Base-by-base conservation (phyloP, 2,113 vertebrate species). In the Falco punctatus region DNA sequence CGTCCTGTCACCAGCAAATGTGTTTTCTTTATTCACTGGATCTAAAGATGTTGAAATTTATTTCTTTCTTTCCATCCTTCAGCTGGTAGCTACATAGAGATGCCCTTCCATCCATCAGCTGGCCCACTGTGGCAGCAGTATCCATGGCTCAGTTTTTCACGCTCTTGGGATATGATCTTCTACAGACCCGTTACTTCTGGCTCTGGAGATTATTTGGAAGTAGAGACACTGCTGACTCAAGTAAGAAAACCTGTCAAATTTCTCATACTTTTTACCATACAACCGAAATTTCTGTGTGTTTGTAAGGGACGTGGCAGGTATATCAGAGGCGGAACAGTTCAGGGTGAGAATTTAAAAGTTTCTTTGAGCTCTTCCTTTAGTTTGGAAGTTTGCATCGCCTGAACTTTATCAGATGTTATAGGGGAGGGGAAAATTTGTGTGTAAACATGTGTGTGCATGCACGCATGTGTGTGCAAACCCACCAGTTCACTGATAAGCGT, bases 391-490 rank as follows among this genome's bases (percentile, higher is more conserved):
- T 75, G 64, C 40, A 32, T 70, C 6, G 2, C 17, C 13, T 40
- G 11, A 70, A 49, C 35, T 58, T 48, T 23, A 59, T 44, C 46
- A 44, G 65, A 80, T 55, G 15, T 3, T 24, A 12, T 27, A 44
- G 26, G 18, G 42, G 32, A 66, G 24, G 22, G 49, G 54, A 24
- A 46, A 59, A 55, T 11, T 16, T 30, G 9, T 13, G 20, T 51
- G 46, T 0, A 3, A 17, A 27, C 54, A 27, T 0, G 0, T 0
- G 1, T 0, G 2, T 5, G 28, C 9, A 10, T 49, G 17, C 27
- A 2, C 42, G 13, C 16, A 30, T 32, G 13, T 23, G 1, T 51
- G 42, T 85, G n/a, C 21, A 38, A 71, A 58, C 65, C 48, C 75
- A 64, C 49, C 19, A 1, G 61, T 65, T 40, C 21, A 11, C 72